A percentile compares a stretch with the other conserved stretches of the same genome.
phyloP scores from a whole-genome alignment of 2,113 vertebrate genomes.

The Neotragus moschatus region DNA sequence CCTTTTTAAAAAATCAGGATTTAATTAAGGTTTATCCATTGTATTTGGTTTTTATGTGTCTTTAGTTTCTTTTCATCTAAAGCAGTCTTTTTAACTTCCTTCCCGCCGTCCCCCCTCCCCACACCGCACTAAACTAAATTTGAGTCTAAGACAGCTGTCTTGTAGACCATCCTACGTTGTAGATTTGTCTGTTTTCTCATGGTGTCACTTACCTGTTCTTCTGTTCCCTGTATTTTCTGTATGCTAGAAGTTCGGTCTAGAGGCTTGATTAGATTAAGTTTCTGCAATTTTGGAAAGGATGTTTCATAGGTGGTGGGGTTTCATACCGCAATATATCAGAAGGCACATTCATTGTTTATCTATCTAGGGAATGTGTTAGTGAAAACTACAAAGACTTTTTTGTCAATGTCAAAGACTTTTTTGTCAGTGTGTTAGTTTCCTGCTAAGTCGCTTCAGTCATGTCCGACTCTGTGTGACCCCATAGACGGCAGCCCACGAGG shows the following conservation, averaged over 20 bases:
- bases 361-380: not conserved
- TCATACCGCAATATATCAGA: not conserved
- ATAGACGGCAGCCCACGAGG: no score
- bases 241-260: not conserved
- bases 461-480: accelerated
- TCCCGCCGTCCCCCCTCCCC: no score
- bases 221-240: not conserved
- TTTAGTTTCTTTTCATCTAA: not conserved
- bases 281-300: not conserved
- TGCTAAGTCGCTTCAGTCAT: no score
- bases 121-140: no score
- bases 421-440: no score
- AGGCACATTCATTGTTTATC: not conserved
- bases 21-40: not conserved
- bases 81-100: not conserved
- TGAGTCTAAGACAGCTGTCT: not conserved
- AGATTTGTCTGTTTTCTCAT: not conserved
- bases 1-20: not conserved
- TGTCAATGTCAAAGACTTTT: not conserved
- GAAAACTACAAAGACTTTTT: not conserved
- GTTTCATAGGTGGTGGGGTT: not conserved
- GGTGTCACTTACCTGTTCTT: not conserved
- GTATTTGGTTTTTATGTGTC: not conserved
- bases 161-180: not conserved
- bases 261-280: not conserved